Percentiles rank a stretch among this genome's conserved stretches.
Conservation (phyloP, 2,113 vertebrate genomes). For the Sander vitreus region DNA sequence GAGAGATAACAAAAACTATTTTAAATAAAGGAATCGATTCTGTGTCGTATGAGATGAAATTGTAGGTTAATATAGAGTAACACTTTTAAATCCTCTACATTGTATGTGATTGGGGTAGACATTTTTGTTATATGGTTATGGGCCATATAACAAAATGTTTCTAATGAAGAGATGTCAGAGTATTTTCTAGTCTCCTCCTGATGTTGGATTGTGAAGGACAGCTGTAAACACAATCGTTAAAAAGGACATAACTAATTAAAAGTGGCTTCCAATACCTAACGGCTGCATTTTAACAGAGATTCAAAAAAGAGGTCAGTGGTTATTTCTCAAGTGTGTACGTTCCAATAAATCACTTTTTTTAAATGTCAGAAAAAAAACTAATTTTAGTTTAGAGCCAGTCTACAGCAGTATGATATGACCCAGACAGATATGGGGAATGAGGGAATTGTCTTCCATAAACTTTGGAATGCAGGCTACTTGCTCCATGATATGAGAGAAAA, state of each 20-base stretch:
- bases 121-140: neutral
- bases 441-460: conserved; percentile 65
- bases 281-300: conserved; percentile 11
- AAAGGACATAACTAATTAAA: conserved; percentile 12
- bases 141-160: neutral
- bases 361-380: neutral
- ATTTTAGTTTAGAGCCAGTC: conserved; percentile 35
- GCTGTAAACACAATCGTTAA: neutral
- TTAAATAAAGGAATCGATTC: neutral
- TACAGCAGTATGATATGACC: conserved; percentile 32
- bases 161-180: neutral
- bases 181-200: neutral
- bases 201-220: neutral
- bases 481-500: conserved; percentile 50
- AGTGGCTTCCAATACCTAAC: neutral
- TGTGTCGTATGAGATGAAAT: neutral
- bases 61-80: neutral
- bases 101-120: neutral
- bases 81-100: neutral
- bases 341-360: conserved; percentile 32
- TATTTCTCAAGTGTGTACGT: conserved; percentile 2
- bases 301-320: neutral
- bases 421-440: conserved; percentile 36
- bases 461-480: conserved; percentile 63
- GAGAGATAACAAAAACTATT: neutral